Conservation (phyloP, 2,888 invertebrate genomes). For the Beris chalybata region DNA sequence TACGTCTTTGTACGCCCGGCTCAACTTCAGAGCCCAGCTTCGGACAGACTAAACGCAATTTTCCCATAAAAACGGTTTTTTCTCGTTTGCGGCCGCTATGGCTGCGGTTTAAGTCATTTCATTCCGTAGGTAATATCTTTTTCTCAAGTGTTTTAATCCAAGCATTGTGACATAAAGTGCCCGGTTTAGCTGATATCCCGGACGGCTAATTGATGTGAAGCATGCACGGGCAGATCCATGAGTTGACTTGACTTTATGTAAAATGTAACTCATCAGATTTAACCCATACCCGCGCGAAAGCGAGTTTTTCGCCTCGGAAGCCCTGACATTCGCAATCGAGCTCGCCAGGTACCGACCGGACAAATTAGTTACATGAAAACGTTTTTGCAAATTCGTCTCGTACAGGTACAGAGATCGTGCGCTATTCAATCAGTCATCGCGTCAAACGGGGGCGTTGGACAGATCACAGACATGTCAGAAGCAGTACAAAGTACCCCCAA, state of each 20-base stretch:
- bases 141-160: slow-evolving; percentile 18
- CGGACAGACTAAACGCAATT: too few species aligned
- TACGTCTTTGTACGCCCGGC: too few species aligned
- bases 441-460: slow-evolving; percentile 3
- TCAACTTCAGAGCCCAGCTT: too few species aligned
- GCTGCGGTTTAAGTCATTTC: slow-evolving; percentile 7
- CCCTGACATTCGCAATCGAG: background rate
- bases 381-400: background rate
- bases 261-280: background rate
- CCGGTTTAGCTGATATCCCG: background rate
- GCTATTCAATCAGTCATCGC: slow-evolving; percentile 9
- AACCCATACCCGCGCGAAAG: background rate
- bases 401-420: background rate
- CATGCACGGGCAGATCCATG: slow-evolving; percentile 2
- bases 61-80: too few species aligned
- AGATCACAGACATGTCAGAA: background rate
- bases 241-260: background rate
- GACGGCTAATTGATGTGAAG: slow-evolving; percentile 20
- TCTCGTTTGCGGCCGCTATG: too few species aligned
- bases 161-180: slow-evolving; percentile 20
- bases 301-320: background rate
- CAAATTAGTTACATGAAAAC: slow-evolving; percentile 11
- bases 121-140: slow-evolving; percentile 5
- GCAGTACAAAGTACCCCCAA: background rate
- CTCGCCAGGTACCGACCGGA: background rate